Evolutionary conservation across 2,113 vertebrate genomes (phyloP).

Genomic region (Pteronura brasiliensis): DNA sequence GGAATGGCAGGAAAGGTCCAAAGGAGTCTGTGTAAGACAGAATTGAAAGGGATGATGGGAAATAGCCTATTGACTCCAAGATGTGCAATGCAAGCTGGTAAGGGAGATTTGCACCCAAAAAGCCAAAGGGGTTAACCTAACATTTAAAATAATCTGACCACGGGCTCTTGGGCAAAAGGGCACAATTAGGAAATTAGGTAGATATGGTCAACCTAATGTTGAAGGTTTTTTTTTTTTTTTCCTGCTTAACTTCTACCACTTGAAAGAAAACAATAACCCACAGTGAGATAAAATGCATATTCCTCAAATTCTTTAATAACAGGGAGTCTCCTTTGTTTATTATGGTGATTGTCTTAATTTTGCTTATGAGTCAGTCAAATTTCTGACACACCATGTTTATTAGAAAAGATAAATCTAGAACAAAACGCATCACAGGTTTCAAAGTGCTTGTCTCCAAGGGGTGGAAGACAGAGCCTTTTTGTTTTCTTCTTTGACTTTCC

Average conservation of each 20-base stretch:
- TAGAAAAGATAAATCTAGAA: background rate
- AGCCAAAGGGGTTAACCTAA: background rate
- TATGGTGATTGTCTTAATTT: background rate
- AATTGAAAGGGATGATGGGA: background rate
- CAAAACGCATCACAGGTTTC: background rate
- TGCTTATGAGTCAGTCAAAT: background rate
- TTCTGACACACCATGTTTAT: background rate
- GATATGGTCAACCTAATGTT: accelerated
- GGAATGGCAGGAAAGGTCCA: background rate
- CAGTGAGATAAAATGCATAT: background rate
- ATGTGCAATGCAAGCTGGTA: background rate
- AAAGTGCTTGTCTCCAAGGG: background rate
- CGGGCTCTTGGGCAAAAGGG: background rate
- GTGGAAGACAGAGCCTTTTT: background rate
- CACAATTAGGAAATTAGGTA: background rate
- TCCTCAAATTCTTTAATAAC: background rate
- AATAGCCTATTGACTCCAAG: background rate
- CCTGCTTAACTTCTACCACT: background rate
- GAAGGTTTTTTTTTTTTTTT: background rate
- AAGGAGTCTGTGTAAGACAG: background rate
- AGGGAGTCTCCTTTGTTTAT: background rate
- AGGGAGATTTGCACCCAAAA: background rate
- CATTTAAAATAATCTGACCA: background rate
- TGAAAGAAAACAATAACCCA: background rate
- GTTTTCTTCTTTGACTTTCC: background rate